Base-by-base conservation (phyloP, 1,140 invertebrate genomes). In the Drosophila paulistorum region DNA sequence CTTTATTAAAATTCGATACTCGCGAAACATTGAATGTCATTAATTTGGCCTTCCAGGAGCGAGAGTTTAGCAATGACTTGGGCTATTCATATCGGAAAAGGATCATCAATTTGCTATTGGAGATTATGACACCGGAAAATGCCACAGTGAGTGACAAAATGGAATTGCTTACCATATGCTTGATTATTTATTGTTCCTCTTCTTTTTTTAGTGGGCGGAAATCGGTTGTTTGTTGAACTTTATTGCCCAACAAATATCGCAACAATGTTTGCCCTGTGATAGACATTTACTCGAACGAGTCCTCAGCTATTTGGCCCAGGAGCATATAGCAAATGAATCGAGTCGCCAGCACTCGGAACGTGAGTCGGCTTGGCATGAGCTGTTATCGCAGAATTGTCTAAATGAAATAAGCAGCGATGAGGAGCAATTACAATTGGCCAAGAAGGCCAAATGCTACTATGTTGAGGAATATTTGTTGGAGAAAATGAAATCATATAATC, bases 21-120 rank as follows among this genome's bases (percentile, higher is more conserved):
- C 94, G 96, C 61, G 97, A 98, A 86, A 98, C 98, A 83, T 93
- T 99, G 2, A 98, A 99, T 92, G 97, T 98, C 3, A 93, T 98
- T 26, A 95, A 96, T 13, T 93, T 98, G 87, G 97, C 97, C 45
- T 98, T 98, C 93, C 96, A 97, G 86, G 97, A 98, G 86, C 93
- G 93, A n/a, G 96, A 97, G 91, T 96, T 96, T 81, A 93, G 93
- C 39, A 94, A 95, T 17, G 96, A 96, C 83, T 93, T 96, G 91
- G 95, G 96, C 1, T 91, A 95, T 33, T 94, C 95, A 14, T 95
- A 96, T 80, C 94, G 96, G 65, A 97, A 98, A 83, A 92, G 96
- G 72, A 93, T 98, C 26, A 95, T 97, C 37, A 96, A 97, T 89
- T 96, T 98, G 85, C 92, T 98, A 30, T 92, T 97, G 13, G 94